Evolutionary conservation across 2,888 invertebrate genomes (phyloP), one percentile per base, ranked within the genome.

Genomic region (Allygus modestus): DNA sequence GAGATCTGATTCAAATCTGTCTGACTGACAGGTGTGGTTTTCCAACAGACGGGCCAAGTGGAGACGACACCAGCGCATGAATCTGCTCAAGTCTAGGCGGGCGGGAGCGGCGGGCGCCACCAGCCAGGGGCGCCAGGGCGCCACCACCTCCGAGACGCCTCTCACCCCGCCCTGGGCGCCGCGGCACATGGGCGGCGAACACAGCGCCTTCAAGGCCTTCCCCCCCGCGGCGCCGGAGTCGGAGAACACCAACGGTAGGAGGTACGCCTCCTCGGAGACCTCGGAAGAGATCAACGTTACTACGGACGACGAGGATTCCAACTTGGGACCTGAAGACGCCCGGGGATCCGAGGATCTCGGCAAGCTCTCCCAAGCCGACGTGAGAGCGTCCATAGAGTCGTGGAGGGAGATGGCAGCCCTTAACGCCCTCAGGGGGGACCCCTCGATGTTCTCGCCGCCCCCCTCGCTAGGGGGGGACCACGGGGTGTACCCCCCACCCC

Each of bases 21-120:
- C 79, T 79, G 31, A 79, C 79, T 79, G 95, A 95, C 96, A 98
- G 98, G 98, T 98, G 95, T 98, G 98, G 98, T 98, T 98, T 97
- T 98, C 97, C 94, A 98, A 98, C 96, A 97, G 98, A 96, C 96
- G 98, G 93, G 98, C 98, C 92, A 98, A 98, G 94, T 98, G 97
- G 97, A 95, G 98, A 92, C 96, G 98, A 90, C 97, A 98, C 92
- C 97, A 98, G 92, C 96, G 97, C 91, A 97, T 97, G 96, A 97
- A 96, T 92, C 94, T 97, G 89, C 94, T 97, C 92, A 97, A 97
- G 92, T 95, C 96, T 90, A 94, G 95, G 90, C 91, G 92, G 41
- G 90, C 89, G 84, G 89, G 91, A 91, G 84, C 89, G 83, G 84
- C 89, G 82, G 88, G 88, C 86, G 89, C 89, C 86, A 88, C 89